Evolutionary conservation across 2,797 vertebrate genomes (phyloP).

Genomic region (Remorina albescens): DNA sequence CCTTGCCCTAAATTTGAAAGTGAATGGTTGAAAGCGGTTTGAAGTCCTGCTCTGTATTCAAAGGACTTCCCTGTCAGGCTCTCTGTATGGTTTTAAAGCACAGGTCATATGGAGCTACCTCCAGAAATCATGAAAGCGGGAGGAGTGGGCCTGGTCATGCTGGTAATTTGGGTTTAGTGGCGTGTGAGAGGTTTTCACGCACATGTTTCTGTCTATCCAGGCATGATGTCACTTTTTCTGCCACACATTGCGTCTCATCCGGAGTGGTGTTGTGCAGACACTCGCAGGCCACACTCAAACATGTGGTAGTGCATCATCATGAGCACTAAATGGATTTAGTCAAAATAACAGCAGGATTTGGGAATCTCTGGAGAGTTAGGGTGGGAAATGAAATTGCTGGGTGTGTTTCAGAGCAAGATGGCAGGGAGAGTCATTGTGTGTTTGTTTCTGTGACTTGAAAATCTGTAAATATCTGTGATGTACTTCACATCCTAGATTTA

Average conservation of each 20-base stretch:
- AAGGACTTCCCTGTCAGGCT: conserved; percentile 29
- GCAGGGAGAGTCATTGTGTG: conserved; percentile 43
- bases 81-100: conserved; percentile 55
- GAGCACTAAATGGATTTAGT: conserved; percentile 58
- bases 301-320: conserved; percentile 56
- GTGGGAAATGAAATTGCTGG: conserved; percentile 85
- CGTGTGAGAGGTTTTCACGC: conserved; percentile 34
- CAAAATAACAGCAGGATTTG: conserved; percentile 83
- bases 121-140: conserved; percentile 50
- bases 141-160: conserved; percentile 31
- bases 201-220: conserved; percentile 26
- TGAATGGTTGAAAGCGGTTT: conserved; percentile 39
- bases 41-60: conserved; percentile 49
- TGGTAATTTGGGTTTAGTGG: conserved; percentile 38
- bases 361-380: conserved; percentile 78
- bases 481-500: conserved; percentile 74
- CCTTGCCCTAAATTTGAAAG: conserved; percentile 64
- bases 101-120: conserved; percentile 51
- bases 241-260: conserved; percentile 41
- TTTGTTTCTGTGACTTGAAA: conserved; percentile 45
- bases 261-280: conserved; percentile 37
- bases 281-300: conserved; percentile 24
- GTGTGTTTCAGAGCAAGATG: conserved; percentile 71
- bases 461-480: conserved; percentile 55
- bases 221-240: conserved; percentile 55